Evolutionary conservation across 1,140 invertebrate genomes (phyloP), one percentile per base, ranked within the genome.

Genomic region (Lineus longissimus): DNA sequence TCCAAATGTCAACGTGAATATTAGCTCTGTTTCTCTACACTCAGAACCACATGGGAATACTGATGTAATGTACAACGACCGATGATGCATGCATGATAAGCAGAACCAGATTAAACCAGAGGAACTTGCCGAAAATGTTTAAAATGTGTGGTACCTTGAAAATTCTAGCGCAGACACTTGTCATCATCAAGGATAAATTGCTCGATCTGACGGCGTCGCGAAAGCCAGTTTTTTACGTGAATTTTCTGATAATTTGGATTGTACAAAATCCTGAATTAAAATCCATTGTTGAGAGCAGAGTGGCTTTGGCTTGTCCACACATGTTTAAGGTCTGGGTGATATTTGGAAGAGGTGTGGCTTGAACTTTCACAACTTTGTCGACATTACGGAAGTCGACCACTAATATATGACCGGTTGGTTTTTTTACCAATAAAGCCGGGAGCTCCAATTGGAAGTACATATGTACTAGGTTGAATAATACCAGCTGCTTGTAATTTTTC

Each of bases 171-270:
- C n/a, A n/a, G n/a, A n/a, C n/a, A n/a, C n/a, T n/a, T n/a, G n/a
- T n/a, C n/a, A n/a, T n/a, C n/a, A n/a, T n/a, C n/a, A n/a, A n/a
- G n/a, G n/a, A n/a, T n/a, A n/a, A n/a, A n/a, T n/a, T n/a, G n/a
- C n/a, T n/a, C n/a, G n/a, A 1, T 65, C 71, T 9, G 41, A 15
- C 19, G 45, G 55, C 19, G 63, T 66, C 17, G 23, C 13, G 58
- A 74, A 73, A 2, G 73, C 70, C 0, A 83, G 83, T 59, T 81
- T 78, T 31, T 76, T 36, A 9, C 63, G 73, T 55, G 76, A 73
- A 2, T 70, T 60, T 17, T 62, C 15, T 7, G 75, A 55, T 17
- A 86, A 60, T 31, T 55, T 57, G 2, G 85, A 67, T 60, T 84
- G 83, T 78, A 78, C 79, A 57, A 70, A 78, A 4, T 77, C 77